phyloP scores from a whole-genome alignment of 2,888 invertebrate species.

The Geophilus truncorum region DNA sequence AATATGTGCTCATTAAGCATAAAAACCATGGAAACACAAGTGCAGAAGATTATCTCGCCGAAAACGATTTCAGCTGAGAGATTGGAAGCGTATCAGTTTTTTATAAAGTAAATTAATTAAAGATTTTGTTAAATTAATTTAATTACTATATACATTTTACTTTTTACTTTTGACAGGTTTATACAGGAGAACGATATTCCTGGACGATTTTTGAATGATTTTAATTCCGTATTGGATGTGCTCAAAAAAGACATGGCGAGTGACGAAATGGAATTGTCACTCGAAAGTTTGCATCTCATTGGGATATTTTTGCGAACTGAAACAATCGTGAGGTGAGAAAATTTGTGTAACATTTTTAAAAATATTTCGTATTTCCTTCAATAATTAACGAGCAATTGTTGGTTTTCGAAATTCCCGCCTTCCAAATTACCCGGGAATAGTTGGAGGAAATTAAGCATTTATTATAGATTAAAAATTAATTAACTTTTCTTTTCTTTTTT shows the following conservation, averaged over 20 bases:
- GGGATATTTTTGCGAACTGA: slow-evolving; percentile 25
- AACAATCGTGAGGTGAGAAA: background rate
- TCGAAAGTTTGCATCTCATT: slow-evolving; percentile 25
- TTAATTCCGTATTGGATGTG: background rate
- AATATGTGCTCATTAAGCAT: background rate
- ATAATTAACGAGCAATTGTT: no score
- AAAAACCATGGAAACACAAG: background rate
- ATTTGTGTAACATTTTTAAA: background rate
- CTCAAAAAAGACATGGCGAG: slow-evolving; percentile 4
- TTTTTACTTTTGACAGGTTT: background rate
- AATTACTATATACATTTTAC: background rate
- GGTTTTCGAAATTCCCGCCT: no score
- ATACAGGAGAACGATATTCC: slow-evolving; percentile 21
- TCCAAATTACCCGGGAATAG: no score
- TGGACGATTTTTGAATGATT: background rate
- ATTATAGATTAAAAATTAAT: no score
- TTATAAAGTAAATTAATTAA: background rate
- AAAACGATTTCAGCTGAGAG: background rate
- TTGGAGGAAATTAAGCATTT: no score
- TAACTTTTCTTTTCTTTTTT: background rate
- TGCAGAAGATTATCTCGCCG: background rate
- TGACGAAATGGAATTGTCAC: background rate
- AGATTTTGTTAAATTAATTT: background rate
- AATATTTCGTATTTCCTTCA: no score
- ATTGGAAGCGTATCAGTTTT: background rate